Evolutionary conservation across 2,888 invertebrate genomes (phyloP), one percentile per base, ranked within the genome.

Genomic region (Catocala nupta): DNA sequence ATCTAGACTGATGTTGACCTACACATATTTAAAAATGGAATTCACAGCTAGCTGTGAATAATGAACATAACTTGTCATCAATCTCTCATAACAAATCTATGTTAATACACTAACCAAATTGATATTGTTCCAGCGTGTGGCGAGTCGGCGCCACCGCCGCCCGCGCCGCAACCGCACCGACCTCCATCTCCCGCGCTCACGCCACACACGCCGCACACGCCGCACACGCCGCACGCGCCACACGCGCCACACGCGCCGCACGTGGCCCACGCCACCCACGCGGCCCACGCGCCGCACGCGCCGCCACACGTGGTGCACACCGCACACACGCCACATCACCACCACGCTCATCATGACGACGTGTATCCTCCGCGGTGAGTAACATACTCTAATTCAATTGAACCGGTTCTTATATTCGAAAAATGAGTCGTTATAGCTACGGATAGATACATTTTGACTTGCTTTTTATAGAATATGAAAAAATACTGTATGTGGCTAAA

Each of bases 281-380:
- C 65, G 47, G 68, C 63, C 49, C 88, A 66, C 65, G 95, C 56
- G 95, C 56, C 95, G 95, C 77, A 53, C 95, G 55, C 95, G 95
- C 62, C 67, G 50, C 70, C 63, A 49, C 88, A 66, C 66, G 95
- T 64, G 48, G 67, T 60, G 95, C 95, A 47, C 96, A 51, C 65
- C 59, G 34, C 72, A 55, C 63, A 57, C 78, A 71, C 81, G 64
- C 83, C 84, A 59, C 90, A 80, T 59, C 88, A 73, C 68, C 80
- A 88, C 71, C 89, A 82, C 83, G 25, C 67, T 36, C 75, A 76
- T 8, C 97, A 97, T 84, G 98, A 98, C 77, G 98, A 98, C 78
- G 96, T 98, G 56, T 96, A 97, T 96, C 70, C 97, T 96, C 57
- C 97, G 96, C 91, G 95, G 97, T 88, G 63, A 43, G 9, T 11